These are phyloP conservation scores for Lichenostomus cassidix DNA, from an alignment of 2,113 vertebrate genomes.

Conservation along the genomic window DNA sequence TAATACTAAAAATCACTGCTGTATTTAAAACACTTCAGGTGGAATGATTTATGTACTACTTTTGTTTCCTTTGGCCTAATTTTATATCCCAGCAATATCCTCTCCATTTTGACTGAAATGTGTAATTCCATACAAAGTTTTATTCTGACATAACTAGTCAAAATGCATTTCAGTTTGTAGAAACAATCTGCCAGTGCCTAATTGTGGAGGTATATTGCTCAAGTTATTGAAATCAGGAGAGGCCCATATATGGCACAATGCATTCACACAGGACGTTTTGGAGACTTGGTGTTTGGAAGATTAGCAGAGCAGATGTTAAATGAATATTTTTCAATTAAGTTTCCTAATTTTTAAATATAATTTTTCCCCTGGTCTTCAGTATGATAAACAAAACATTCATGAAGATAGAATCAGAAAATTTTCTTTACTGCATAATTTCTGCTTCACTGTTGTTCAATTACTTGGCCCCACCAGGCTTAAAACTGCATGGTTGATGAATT, in stretches of 20 bases:
- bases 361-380: background rate
- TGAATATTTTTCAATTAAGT: background rate
- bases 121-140: background rate
- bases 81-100: background rate
- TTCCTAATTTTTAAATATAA: constrained; percentile 28
- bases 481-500: background rate
- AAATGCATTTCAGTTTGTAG: constrained; percentile 14
- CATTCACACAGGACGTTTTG: background rate
- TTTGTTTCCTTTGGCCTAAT: background rate
- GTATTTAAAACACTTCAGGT: background rate
- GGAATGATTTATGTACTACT: background rate
- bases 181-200: constrained; percentile 11
- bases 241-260: background rate
- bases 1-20: background rate
- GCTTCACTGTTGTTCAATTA: background rate
- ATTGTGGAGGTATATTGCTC: background rate
- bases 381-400: background rate
- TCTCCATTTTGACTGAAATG: background rate
- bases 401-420: background rate
- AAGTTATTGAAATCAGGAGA: constrained; percentile 1
- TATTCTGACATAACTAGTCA: background rate
- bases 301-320: constrained; percentile 46
- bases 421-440: background rate
- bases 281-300: background rate
- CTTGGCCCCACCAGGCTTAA: background rate